These are phyloP conservation scores for Bucorvus abyssinicus DNA, from an alignment of 2,797 vertebrate species.

Conservation along the genomic window DNA sequence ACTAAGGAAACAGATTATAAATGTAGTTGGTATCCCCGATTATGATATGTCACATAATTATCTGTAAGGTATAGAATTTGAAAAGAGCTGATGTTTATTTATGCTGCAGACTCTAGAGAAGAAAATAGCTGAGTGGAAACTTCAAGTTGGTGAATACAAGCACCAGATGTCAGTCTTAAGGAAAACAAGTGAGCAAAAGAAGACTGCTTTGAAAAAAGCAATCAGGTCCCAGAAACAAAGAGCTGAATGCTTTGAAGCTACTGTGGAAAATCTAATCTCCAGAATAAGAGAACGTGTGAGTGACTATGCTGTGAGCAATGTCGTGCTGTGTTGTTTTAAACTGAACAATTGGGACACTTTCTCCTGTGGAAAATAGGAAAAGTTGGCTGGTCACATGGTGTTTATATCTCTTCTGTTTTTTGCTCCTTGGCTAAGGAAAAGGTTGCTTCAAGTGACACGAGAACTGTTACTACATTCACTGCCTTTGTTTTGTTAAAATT, in stretches of 20 bases:
- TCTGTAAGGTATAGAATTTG: background rate
- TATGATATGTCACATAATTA: background rate
- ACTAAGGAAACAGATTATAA: background rate
- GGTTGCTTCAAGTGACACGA: background rate
- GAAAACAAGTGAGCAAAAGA: constrained; percentile 74
- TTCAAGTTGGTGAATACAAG: constrained; percentile 74
- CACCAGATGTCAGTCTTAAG: constrained; percentile 66
- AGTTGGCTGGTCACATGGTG: background rate
- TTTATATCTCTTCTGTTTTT: background rate
- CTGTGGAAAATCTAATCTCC: constrained; percentile 76
- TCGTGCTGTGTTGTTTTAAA: background rate
- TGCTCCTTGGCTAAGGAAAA: background rate
- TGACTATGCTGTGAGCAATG: background rate
- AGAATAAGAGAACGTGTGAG: constrained; percentile 82
- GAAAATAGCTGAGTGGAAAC: constrained; percentile 78
- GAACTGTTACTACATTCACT: background rate
- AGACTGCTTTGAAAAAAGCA: constrained; percentile 82
- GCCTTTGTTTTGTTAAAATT: background rate
- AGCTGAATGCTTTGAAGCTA: constrained; percentile 77
- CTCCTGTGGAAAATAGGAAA: background rate
- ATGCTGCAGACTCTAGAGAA: constrained; percentile 79
- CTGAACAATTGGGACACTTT: background rate
- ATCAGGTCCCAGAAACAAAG: constrained; percentile 79
- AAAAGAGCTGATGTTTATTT: constrained; percentile 13
- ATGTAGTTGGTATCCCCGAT: background rate